Conservation (phyloP, 2,888 invertebrate genomes). For the Megastigmus dorsalis region DNA sequence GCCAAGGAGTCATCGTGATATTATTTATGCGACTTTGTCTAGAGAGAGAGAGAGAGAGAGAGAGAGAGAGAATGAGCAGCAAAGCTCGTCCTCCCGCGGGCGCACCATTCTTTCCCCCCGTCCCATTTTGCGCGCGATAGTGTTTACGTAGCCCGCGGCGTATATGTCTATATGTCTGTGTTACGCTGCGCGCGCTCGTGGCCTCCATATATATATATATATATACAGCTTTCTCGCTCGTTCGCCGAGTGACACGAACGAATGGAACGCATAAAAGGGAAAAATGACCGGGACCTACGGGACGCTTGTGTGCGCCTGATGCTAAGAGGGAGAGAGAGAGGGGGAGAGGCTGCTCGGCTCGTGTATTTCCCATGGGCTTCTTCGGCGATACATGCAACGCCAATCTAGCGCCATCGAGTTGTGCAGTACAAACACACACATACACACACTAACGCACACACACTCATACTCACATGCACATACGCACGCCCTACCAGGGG, state of each 20-base stretch:
- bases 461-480: neutral
- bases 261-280: constrained; percentile 72
- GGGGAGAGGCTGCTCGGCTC: constrained; percentile 44
- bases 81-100: too few species aligned
- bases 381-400: constrained; percentile 58
- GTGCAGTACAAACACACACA: neutral
- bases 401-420: constrained; percentile 53
- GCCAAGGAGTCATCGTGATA: too few species aligned
- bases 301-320: constrained; percentile 57
- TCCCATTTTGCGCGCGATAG: constrained; percentile 8
- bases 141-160: constrained; percentile 43
- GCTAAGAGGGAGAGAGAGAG: neutral
- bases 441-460: neutral
- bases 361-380: constrained; percentile 68
- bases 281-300: constrained; percentile 70
- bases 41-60: too few species aligned
- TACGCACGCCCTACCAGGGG: neutral
- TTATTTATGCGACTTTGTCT: too few species aligned
- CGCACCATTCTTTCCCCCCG: neutral
- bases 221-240: constrained; percentile 15
- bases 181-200: neutral
- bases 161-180: too few species aligned
- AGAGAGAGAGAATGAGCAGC: too few species aligned
- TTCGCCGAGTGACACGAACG: constrained; percentile 64
- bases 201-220: too few species aligned